Percentiles rank a stretch among this genome's conserved stretches.
Conservation (phyloP, 92 coral and sea anemone genomes). For the Chrysogorgia sp. region DNA sequence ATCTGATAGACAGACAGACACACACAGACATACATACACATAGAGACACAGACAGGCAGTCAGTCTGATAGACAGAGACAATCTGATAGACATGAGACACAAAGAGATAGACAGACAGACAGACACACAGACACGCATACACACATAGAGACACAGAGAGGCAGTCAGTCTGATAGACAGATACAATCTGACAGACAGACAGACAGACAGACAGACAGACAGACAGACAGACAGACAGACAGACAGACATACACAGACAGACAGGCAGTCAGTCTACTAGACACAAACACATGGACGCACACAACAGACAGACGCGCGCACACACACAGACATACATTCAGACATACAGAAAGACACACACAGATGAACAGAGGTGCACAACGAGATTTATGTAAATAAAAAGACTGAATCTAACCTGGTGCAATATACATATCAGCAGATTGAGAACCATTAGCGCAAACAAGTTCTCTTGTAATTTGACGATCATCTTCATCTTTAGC, state of each 20-base stretch:
- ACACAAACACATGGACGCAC: too few relatives aligned
- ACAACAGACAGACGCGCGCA: too few relatives aligned
- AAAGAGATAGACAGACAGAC: background rate
- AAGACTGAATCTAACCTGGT: background rate
- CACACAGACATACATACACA: too few relatives aligned
- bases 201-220: background rate
- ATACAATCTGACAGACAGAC: background rate
- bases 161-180: too few relatives aligned
- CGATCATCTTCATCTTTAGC: slow-evolving; percentile 84
- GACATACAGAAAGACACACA: background rate
- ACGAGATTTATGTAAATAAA: background rate
- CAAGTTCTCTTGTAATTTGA: slow-evolving; percentile 80
- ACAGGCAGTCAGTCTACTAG: too few relatives aligned
- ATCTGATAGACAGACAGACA: too few relatives aligned
- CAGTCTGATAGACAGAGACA: too few relatives aligned
- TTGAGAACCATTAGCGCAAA: slow-evolving; percentile 38
- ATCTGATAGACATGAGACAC: too few relatives aligned
- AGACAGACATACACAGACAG: too few relatives aligned
- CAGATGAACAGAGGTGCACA: background rate
- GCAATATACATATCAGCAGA: slow-evolving; percentile 26
- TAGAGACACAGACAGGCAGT: too few relatives aligned
- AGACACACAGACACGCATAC: background rate
- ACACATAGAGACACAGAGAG: background rate
- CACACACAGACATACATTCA: too few relatives aligned
- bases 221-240: slow-evolving; percentile 1